phyloP scores from a whole-genome alignment of 2,113 vertebrate species.

The Sterna hirundo region DNA sequence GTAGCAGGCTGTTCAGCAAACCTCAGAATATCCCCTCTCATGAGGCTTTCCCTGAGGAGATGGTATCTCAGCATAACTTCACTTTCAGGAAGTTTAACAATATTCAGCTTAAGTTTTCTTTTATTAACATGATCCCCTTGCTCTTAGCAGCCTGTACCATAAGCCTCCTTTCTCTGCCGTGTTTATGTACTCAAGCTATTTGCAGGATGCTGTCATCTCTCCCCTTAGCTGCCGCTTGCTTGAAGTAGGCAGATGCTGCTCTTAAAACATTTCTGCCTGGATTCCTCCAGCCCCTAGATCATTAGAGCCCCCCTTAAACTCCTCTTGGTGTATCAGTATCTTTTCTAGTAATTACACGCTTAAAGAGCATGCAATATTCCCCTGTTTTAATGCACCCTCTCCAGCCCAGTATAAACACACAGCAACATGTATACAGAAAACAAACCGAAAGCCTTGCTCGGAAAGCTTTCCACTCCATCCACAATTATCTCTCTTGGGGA shows the following conservation, averaged over 20 bases:
- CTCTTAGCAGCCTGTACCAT: background rate
- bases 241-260: background rate
- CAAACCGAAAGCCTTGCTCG: background rate
- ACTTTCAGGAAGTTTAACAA: background rate
- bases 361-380: background rate
- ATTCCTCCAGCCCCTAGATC: background rate
- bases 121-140: background rate
- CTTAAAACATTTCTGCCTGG: background rate
- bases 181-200: conserved; percentile 21
- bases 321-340: background rate
- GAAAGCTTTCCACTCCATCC: background rate
- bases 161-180: background rate
- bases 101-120: background rate
- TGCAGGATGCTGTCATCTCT: conserved; percentile 32
- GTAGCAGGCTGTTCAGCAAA: background rate
- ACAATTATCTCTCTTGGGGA: background rate
- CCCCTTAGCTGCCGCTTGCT: background rate
- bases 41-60: background rate
- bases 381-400: background rate
- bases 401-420: background rate
- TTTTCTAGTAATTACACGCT: background rate
- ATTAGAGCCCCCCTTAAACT: background rate
- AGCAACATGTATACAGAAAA: background rate
- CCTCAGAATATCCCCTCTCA: background rate
- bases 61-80: background rate